Base-by-base conservation (phyloP, 2,888 invertebrate genomes). In the Sycophila texana region DNA sequence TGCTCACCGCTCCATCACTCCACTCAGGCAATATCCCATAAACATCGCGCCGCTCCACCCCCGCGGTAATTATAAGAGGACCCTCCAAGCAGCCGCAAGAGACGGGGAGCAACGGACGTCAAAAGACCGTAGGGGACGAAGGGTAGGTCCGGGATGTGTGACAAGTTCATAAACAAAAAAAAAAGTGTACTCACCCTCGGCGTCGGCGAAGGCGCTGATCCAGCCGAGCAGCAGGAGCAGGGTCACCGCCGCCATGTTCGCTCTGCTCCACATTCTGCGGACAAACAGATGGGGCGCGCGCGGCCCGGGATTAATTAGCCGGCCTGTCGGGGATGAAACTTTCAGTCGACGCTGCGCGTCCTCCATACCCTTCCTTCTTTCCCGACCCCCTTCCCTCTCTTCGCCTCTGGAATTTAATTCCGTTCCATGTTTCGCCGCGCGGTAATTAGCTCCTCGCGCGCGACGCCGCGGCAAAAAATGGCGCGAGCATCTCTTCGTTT, bases 261-360 rank as follows among this genome's bases (percentile, higher is more conserved):
- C 86, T 86, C 85, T 85, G 80, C 85, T 86, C 88, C 87, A 87
- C 89, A 89, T 88, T 76, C 70, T 83, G 65, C 26, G 58, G 53
- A 47, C 30, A 51, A 39, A 55, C 63, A 26, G 65, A 55, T 18
- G 22, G 70, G 39, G 39, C 16, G 14, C 39, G 55, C n/a, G 13
- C 18, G 26, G 47, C 58, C 16, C 4, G 63, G 39, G 53, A 53
- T 73, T 73, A 67, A 73, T 77, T 66, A 61, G 77, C 14, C 53
- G 30, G 57, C 20, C 57, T 26, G 18, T 39, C 26, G 26, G 12
- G 26, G 63, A 63, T 39, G 63, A 63, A 63, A 63, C n/a, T 63
- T 63, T 63, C n/a, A 63, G 30, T 61, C n/a, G 61, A 26, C n/a
- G n/a, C 39, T 2, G 20, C 57, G 39, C 39, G 39, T 39, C 39